phyloP scores from a whole-genome alignment of 2,888 invertebrate genomes.

The Falcaria lacertinaria region DNA sequence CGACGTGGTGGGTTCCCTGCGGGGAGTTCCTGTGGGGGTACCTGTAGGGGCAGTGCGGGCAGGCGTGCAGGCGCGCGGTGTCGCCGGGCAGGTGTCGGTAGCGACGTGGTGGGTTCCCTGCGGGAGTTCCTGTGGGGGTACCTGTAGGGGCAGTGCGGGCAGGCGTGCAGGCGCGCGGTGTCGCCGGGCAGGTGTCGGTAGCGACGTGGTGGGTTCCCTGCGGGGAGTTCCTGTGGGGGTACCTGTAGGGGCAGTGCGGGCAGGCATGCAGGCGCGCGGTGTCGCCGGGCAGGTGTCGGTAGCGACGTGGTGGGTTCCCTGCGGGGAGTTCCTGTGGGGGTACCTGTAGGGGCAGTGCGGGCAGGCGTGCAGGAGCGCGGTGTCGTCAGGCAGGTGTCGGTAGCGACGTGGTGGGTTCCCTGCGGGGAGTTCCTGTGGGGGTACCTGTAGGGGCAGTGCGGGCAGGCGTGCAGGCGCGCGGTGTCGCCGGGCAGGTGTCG shows the following conservation, averaged over 20 bases:
- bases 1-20: constrained; percentile 31
- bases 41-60: constrained; percentile 44
- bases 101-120: too few species aligned
- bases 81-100: background rate
- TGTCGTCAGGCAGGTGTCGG: too few species aligned
- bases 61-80: constrained; percentile 81
- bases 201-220: too few species aligned
- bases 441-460: constrained; percentile 18
- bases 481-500: constrained; percentile 81
- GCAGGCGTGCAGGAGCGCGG: constrained; percentile 65
- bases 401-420: too few species aligned
- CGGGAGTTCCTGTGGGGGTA: background rate
- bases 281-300: too few species aligned
- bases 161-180: constrained; percentile 79
- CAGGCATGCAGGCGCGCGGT: background rate
- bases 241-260: background rate
- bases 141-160: constrained; percentile 46
- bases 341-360: constrained; percentile 49
- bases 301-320: too few species aligned
- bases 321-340: too few species aligned
- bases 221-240: background rate
- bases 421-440: too few species aligned
- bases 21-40: background rate
- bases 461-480: constrained; percentile 60
- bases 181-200: background rate